These are phyloP conservation scores for Aptenodytes patagonicus DNA, from an alignment of 2,113 vertebrate species.

Conservation along the genomic window DNA sequence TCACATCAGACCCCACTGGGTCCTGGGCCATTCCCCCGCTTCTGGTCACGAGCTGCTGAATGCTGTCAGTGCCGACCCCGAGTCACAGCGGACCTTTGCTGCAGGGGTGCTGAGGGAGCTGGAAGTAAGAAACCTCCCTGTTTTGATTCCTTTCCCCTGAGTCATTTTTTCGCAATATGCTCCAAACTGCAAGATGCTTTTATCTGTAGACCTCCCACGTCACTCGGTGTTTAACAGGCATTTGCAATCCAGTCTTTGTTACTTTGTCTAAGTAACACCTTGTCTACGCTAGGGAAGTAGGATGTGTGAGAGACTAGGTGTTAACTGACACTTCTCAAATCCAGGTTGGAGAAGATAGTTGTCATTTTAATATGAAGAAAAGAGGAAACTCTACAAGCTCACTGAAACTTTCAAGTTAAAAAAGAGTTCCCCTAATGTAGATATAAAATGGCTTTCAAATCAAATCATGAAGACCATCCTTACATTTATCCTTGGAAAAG, in stretches of 20 bases:
- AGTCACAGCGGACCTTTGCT: not conserved
- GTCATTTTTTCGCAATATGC: not conserved
- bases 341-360: not conserved
- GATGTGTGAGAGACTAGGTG: slow-evolving; percentile 54
- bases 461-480: not conserved
- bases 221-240: not conserved
- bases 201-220: not conserved
- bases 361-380: not conserved
- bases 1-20: accelerated
- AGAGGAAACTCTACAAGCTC: not conserved
- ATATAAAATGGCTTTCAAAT: not conserved
- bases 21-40: accelerated
- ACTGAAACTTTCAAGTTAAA: not conserved
- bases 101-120: not conserved
- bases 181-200: slow-evolving; percentile 15
- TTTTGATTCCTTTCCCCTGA: not conserved
- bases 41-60: not conserved
- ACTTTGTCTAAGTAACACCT: slow-evolving; percentile 39
- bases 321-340: slow-evolving; percentile 2
- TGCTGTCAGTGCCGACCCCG: accelerated
- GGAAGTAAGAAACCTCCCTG: not conserved
- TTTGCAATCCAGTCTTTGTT: not conserved
- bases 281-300: not conserved
- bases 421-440: not conserved
- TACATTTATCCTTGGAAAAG: not conserved